These are phyloP conservation scores for Panagrolaimus sp. DNA, from an alignment of 1,140 invertebrate genomes.

Conservation along the genomic window DNA sequence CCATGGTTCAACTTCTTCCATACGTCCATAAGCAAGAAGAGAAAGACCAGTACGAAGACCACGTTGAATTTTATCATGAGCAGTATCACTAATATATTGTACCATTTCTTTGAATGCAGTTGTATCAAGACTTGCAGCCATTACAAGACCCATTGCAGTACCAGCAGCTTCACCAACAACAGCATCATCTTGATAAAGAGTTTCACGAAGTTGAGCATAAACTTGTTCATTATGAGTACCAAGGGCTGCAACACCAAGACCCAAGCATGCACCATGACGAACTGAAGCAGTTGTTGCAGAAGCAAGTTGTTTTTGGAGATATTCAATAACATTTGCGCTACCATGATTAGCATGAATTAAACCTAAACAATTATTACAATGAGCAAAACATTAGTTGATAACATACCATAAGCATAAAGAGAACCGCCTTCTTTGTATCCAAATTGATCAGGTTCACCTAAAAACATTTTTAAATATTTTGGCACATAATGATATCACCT, in stretches of 20 bases:
- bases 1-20: slow-evolving; percentile 84
- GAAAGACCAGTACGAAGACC: slow-evolving; percentile 83
- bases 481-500: no score
- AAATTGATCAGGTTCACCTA: slow-evolving; percentile 66
- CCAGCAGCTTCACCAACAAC: slow-evolving; percentile 94
- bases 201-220: slow-evolving; percentile 91
- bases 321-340: slow-evolving; percentile 62
- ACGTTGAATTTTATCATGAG: slow-evolving; percentile 95
- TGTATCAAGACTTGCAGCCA: slow-evolving; percentile 69
- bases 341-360: slow-evolving; percentile 98
- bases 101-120: slow-evolving; percentile 49
- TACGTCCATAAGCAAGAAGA: slow-evolving; percentile 87
- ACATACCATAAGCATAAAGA: slow-evolving; percentile 77
- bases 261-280: slow-evolving; percentile 90
- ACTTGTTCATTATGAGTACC: slow-evolving; percentile 83
- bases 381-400: neutral
- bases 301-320: slow-evolving; percentile 44
- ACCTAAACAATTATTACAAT: slow-evolving; percentile 60
- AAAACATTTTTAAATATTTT: no score
- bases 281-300: slow-evolving; percentile 65
- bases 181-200: slow-evolving; percentile 96
- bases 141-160: slow-evolving; percentile 94
- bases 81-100: slow-evolving; percentile 78
- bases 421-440: slow-evolving; percentile 97
- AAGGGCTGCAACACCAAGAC: slow-evolving; percentile 91